Conservation (phyloP, 2,113 vertebrate genomes). For the Peromyscus californicus region DNA sequence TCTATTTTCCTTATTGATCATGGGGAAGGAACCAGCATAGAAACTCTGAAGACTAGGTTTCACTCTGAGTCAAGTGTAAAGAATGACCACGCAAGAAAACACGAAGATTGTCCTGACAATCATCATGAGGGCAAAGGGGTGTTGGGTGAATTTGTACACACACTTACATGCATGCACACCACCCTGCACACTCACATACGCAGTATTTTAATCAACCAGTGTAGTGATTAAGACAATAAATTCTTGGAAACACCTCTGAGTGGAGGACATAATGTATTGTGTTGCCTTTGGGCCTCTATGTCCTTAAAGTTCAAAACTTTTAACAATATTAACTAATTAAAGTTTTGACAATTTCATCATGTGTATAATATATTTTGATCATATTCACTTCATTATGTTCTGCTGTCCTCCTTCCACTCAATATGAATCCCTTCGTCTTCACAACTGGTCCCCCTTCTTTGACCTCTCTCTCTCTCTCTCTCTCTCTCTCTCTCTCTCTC, state of each 20-base stretch:
- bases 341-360: neutral
- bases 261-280: neutral
- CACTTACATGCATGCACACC: neutral
- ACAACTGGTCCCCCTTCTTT: neutral
- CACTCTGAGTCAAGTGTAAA: neutral
- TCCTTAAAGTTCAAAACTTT: neutral
- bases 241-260: neutral
- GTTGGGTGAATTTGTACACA: neutral
- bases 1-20: constrained; percentile 29
- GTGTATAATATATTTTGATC: neutral
- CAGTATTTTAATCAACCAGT: neutral
- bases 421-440: neutral
- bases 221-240: neutral
- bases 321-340: neutral
- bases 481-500: neutral
- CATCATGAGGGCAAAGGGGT: neutral
- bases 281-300: neutral
- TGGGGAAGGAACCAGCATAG: neutral
- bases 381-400: neutral
- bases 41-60: neutral
- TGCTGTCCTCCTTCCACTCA: neutral
- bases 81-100: neutral
- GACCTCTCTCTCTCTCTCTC: no score
- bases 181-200: neutral
- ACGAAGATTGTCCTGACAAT: neutral